phyloP scores from a whole-genome alignment of 2,888 invertebrate species.

The Polymixis lichenea region DNA sequence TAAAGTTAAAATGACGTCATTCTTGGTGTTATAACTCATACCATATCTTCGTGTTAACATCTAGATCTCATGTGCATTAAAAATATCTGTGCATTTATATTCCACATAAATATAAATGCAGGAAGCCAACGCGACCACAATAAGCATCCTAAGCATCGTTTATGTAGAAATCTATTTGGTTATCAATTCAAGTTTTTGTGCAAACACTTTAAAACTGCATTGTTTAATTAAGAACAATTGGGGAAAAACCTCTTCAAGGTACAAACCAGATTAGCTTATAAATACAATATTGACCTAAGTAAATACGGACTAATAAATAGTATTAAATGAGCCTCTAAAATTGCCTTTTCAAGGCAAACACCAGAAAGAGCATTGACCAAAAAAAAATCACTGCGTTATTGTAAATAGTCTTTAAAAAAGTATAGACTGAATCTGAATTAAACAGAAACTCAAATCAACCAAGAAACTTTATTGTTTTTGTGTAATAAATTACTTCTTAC shows the following conservation, averaged over 20 bases:
- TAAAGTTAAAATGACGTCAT: neutral
- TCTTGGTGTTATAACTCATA: neutral
- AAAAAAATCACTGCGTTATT: neutral
- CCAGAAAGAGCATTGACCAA: neutral
- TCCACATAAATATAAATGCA: neutral
- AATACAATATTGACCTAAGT: conserved; percentile 9
- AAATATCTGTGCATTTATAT: neutral
- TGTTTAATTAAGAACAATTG: conserved; percentile 26
- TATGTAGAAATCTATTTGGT: conserved; percentile 38
- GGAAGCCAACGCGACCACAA: conserved; percentile 1
- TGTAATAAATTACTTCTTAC: too few species aligned
- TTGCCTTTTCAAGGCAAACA: neutral
- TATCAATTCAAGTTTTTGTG: conserved; percentile 19
- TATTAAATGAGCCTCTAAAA: neutral
- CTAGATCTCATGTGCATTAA: neutral
- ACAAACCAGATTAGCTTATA: neutral
- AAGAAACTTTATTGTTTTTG: too few species aligned
- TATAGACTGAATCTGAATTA: too few species aligned
- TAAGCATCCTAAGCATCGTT: conserved; percentile 1
- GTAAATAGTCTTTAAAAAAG: neutral
- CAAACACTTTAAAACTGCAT: conserved; percentile 51
- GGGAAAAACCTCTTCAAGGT: conserved; percentile 44
- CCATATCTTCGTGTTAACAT: neutral
- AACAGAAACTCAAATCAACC: too few species aligned
- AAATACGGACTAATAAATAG: neutral